Evolutionary conservation across 2,113 vertebrate genomes (phyloP), one percentile per base, ranked within the genome.

Genomic region (Eira barbara): DNA sequence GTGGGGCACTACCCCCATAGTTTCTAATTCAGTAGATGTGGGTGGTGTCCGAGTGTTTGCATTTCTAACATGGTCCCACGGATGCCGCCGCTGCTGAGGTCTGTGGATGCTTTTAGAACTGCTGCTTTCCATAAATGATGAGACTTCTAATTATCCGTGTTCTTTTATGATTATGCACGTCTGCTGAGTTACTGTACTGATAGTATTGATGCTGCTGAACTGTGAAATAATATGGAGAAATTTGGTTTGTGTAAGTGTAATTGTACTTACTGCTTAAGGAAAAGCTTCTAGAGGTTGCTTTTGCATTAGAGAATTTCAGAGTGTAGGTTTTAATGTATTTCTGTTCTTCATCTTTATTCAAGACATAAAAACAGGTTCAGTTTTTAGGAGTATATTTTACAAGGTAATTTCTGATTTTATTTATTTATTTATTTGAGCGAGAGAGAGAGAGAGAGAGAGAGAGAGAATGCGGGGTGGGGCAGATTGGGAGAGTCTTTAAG

Each of bases 141-240:
- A 69, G 31, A 14, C 15, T 45, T 4, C 1, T 97, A 96, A 98
- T 98, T 98, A 97, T 97, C 97, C 91, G 61, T 57, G 1, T 55
- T 88, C 52, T 87, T 23, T 87, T 71, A 63, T 4, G 42, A 11
- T 71, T 90, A 65, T 78, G 52, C 83, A 79, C 74, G 88, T 49
- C 31, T 47, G 59, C 85, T 97, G 91, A 93, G 90, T 97, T 95
- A 94, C 96, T 97, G 57, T 80, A 34, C 80, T 95, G 92, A 95
- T 97, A 73, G 83, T 55, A 86, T 61, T 94, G 95, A 96, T 98
- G 88, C 83, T 96, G n/a, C 82, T 67, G 89, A 86, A 97, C 93
- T 98, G 97, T 98, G 97, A 98, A 98, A 98, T 98, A 93, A 88
- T 95, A 97, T 97, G 97, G 96, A 98, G 97, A 98, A 85, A 95